Evolutionary conservation across 2,888 invertebrate genomes (phyloP).

Genomic region (Pocota personata): DNA sequence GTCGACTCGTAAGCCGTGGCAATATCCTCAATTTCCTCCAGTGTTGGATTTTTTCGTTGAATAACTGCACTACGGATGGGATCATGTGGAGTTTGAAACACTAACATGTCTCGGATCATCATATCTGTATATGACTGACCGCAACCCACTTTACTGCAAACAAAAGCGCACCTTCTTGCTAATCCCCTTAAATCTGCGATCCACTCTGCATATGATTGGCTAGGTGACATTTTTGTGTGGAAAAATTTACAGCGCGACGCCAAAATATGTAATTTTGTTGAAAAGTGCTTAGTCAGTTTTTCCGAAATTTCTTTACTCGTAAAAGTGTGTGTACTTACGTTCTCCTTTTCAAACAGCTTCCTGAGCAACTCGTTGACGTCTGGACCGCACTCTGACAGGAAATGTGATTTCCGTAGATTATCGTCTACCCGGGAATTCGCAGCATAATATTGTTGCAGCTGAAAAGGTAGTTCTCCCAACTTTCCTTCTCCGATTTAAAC

Average conservation of each 20-base stretch:
- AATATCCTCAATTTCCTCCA: constrained; percentile 48
- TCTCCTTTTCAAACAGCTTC: neutral
- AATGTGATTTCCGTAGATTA: constrained; percentile 20
- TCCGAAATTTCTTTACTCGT: constrained; percentile 24
- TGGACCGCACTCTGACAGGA: constrained; percentile 2
- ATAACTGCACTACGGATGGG: too few relatives aligned
- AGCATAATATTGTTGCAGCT: constrained; percentile 24
- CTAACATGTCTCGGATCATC: too few relatives aligned
- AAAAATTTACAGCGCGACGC: constrained; percentile 22
- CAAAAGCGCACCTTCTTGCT: too few relatives aligned
- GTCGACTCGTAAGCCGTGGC: constrained; percentile 26
- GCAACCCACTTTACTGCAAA: too few relatives aligned
- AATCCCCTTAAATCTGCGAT: too few relatives aligned
- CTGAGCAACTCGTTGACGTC: constrained; percentile 15
- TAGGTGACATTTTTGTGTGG: too few relatives aligned
- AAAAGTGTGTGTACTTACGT: constrained; percentile 30
- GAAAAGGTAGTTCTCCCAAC: constrained; percentile 25
- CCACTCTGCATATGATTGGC: too few relatives aligned
- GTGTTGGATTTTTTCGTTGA: constrained; percentile 28
- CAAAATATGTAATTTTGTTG: constrained; percentile 19
- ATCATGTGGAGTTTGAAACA: constrained; percentile 7
- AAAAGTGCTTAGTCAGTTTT: constrained; percentile 21
- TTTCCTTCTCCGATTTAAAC: constrained; percentile 13
- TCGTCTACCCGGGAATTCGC: constrained; percentile 22
- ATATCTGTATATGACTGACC: too few relatives aligned